Conservation (phyloP, 2,888 invertebrate species). For the Camptogramma bilineatum region DNA sequence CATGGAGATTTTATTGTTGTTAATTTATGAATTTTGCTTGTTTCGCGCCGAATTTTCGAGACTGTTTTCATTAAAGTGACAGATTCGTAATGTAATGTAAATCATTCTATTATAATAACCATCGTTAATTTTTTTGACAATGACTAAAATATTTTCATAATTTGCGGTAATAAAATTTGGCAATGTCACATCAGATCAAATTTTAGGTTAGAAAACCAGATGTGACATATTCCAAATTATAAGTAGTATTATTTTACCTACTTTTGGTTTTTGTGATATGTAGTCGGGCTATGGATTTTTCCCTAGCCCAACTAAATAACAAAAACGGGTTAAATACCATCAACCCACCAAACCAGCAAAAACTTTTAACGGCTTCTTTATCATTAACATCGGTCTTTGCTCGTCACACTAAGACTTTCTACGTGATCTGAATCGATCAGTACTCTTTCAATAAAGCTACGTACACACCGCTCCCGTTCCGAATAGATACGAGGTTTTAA, state of each 20-base stretch:
- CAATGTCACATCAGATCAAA: no score
- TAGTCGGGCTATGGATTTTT: no score
- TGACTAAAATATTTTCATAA: background rate
- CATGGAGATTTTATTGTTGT: conserved; percentile 36
- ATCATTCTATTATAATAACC: background rate
- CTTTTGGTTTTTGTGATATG: no score
- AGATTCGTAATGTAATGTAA: conserved; percentile 7
- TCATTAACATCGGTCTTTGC: conserved; percentile 61
- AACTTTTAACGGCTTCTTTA: conserved; percentile 42
- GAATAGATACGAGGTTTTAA: conserved; percentile 33
- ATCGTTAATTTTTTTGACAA: background rate
- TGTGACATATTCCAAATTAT: no score
- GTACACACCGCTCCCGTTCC: conserved; percentile 36
- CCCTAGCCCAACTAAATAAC: no score
- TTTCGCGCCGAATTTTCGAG: conserved; percentile 16
- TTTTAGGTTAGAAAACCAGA: no score
- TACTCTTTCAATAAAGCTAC: conserved; percentile 53
- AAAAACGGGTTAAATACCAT: no score
- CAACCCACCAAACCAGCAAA: background rate
- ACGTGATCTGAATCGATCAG: conserved; percentile 57
- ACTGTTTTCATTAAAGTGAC: conserved; percentile 9
- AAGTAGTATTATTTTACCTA: no score
- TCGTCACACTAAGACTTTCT: conserved; percentile 49
- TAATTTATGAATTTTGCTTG: conserved; percentile 36
- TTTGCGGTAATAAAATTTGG: no score